Percentiles rank a stretch among this genome's conserved stretches.
Evolutionary conservation across 2,888 invertebrate genomes (phyloP).

Genomic region (Kuschelorhynchus macadamiae): DNA sequence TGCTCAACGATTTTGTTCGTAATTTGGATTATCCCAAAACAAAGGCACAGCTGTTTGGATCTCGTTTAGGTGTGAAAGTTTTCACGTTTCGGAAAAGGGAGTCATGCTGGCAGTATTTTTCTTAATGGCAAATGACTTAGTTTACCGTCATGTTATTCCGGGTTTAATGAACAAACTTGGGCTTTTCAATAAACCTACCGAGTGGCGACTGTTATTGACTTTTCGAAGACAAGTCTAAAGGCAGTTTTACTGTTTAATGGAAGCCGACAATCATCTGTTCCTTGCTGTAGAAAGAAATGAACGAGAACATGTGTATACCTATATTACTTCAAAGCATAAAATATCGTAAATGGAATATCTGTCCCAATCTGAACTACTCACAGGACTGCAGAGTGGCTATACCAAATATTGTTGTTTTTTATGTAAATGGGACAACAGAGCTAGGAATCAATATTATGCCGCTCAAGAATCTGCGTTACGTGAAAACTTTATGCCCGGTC

Average conservation of each 20-base stretch:
- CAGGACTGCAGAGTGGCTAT: slow-evolving; percentile 1
- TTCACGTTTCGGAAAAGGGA: too few relatives aligned
- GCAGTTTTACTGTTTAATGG: too few relatives aligned
- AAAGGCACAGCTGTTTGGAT: too few relatives aligned
- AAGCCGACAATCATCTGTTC: background rate
- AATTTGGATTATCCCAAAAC: too few relatives aligned
- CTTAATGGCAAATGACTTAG: too few relatives aligned
- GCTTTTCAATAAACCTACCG: background rate
- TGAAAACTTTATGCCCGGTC: background rate
- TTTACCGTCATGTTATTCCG: too few relatives aligned
- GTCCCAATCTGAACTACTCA: background rate
- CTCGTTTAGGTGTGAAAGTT: too few relatives aligned
- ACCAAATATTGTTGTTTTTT: too few relatives aligned
- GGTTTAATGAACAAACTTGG: background rate
- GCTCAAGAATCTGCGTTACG: background rate
- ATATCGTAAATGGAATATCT: background rate
- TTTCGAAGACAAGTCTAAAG: background rate
- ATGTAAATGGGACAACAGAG: background rate
- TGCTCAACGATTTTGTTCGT: too few relatives aligned
- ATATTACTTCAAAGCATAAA: background rate
- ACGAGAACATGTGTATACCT: background rate
- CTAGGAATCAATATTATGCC: background rate
- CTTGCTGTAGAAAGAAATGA: background rate
- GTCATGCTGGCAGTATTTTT: too few relatives aligned
- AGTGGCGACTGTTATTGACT: background rate